Percentiles rank a stretch among this genome's conserved stretches.
These are phyloP conservation scores for Allobates femoralis DNA, from an alignment of 2,797 vertebrate genomes.

Conservation along the genomic window DNA sequence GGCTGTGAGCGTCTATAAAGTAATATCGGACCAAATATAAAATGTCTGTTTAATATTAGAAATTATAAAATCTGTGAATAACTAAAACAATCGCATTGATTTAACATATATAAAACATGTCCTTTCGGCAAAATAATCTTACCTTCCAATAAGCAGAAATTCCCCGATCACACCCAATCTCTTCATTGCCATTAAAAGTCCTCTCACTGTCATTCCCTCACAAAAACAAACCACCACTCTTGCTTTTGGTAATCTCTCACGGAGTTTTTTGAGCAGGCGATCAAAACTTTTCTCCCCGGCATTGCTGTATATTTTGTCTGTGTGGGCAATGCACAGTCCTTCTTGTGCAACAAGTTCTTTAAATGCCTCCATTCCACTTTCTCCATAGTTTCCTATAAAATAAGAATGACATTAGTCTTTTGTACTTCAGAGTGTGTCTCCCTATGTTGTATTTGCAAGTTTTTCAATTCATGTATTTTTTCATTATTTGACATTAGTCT, in stretches of 20 bases:
- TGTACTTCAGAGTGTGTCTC: neutral
- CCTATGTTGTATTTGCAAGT: neutral
- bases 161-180: constrained; percentile 90
- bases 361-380: constrained; percentile 98
- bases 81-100: neutral
- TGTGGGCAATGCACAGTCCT: constrained; percentile 95
- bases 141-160: constrained; percentile 96
- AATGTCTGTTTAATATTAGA: neutral
- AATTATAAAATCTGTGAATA: neutral
- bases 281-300: constrained; percentile 96
- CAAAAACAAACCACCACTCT: constrained; percentile 98
- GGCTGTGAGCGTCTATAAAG: neutral
- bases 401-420: constrained; percentile 13
- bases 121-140: constrained; percentile 60
- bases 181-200: constrained; percentile 94
- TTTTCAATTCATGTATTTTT: constrained; percentile 1
- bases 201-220: constrained; percentile 96
- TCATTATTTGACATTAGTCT: constrained; percentile 20
- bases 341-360: constrained; percentile 95
- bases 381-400: constrained; percentile 92
- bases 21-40: neutral
- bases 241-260: constrained; percentile 93
- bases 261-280: constrained; percentile 90
- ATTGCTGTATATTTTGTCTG: constrained; percentile 99
- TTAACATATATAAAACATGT: neutral